Evolutionary conservation across 2,113 vertebrate genomes (phyloP).

Genomic region (Odobenus rosmarus): DNA sequence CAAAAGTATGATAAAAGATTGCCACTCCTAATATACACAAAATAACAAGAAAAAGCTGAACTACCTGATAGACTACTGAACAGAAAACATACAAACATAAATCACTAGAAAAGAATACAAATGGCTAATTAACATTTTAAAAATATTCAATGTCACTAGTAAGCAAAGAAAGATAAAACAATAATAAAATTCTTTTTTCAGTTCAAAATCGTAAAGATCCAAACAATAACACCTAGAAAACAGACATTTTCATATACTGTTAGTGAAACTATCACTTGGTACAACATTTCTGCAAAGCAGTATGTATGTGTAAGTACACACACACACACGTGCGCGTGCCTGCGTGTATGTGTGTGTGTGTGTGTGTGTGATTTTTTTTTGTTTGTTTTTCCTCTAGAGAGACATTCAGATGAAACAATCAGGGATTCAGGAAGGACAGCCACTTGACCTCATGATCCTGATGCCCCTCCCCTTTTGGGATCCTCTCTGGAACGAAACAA

Average conservation of each 20-base stretch:
- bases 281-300: not conserved
- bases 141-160: not conserved
- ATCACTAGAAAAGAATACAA: not conserved
- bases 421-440: not conserved
- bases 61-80: not conserved
- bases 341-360: not conserved
- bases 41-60: slow-evolving; percentile 32
- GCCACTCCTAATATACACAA: not conserved
- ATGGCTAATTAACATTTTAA: not conserved
- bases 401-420: not conserved
- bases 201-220: not conserved
- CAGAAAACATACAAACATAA: not conserved
- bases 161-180: not conserved
- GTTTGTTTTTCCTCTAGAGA: not conserved
- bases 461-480: not conserved
- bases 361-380: not conserved
- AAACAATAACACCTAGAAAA: not conserved
- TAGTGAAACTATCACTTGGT: not conserved
- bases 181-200: not conserved
- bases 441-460: not conserved
- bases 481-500: not conserved
- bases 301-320: not conserved
- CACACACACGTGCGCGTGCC: too few relatives aligned
- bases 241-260: not conserved
- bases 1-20: not conserved